Evolutionary conservation across 2,888 invertebrate genomes (phyloP).

Genomic region (Noctua janthe): DNA sequence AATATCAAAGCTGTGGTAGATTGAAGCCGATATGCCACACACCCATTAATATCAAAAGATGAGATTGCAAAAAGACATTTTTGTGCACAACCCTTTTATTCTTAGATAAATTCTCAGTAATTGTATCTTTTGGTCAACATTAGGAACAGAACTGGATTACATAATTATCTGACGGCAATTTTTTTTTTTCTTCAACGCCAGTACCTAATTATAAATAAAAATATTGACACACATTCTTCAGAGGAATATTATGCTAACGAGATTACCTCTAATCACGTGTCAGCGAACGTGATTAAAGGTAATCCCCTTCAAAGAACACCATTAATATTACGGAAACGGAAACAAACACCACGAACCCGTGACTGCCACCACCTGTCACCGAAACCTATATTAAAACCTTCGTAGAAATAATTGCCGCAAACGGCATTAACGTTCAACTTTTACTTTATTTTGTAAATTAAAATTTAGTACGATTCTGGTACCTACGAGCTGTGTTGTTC

Average conservation of each 20-base stretch:
- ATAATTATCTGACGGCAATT: neutral
- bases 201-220: neutral
- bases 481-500: constrained; percentile 38
- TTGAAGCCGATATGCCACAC: neutral
- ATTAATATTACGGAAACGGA: constrained; percentile 55
- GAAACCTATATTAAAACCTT: constrained; percentile 68
- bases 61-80: neutral
- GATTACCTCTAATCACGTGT: constrained; percentile 29
- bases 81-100: neutral
- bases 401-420: constrained; percentile 72
- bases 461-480: constrained; percentile 67
- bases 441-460: constrained; percentile 72
- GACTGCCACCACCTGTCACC: constrained; percentile 79
- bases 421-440: constrained; percentile 71
- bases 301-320: constrained; percentile 28
- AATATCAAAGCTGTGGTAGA: neutral
- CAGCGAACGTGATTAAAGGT: neutral
- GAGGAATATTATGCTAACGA: neutral
- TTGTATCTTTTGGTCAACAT: neutral
- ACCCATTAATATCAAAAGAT: neutral
- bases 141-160: neutral
- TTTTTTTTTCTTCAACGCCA: neutral
- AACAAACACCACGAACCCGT: constrained; percentile 68
- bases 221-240: neutral
- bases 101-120: neutral